Base-by-base conservation (phyloP, 1,140 invertebrate genomes). In the Ectropis grisescens region DNA sequence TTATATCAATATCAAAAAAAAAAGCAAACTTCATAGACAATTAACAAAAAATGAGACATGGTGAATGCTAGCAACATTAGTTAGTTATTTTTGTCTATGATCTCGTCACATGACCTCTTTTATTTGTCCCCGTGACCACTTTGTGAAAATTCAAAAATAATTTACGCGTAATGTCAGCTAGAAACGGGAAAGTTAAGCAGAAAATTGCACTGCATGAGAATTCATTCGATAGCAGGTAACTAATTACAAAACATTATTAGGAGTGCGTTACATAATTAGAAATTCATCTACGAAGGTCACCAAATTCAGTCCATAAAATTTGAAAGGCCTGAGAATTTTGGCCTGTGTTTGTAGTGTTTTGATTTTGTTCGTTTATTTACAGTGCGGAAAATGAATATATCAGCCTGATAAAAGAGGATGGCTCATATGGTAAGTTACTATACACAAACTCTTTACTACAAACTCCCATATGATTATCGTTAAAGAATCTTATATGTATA, bases 91-190 rank as follows among this genome's bases (percentile, higher is more conserved):
- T 70, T 66, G 59, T 69, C 58, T 76, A 47, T 76, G 53, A 35
- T 37, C 11, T 40, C 47, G 69, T 83, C 81, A 83, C 81, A 81
- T 83, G 81, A 83, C 76, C 76, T 58, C 54, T 67, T 76, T 79
- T 70, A 69, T 76, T 82, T 82, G 79, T 82, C 65, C 79, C 76
- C 79, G 79, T 82, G 76, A 82, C 76, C 72, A 81, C 72, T 60
- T 75, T 74, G 59, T 67, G 68, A 58, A 78, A 76, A 80, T 78
- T 80, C 67, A 78, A 81, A 82, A 75, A 76, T 79, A 79, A 79
- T 78, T 19, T 69, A 70, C 60, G 61, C 60, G 65, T 57, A 69
- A 75, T 76, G 74, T 62, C 75, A 43, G n/a, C 81, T 76, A 76
- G 69, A 72, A 22, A 53, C n/a, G n/a, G n/a, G n/a, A n/a, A n/a